Percentiles rank a stretch among this genome's conserved stretches.
phyloP scores from a whole-genome alignment of 2,888 invertebrate genomes.

The Omphaloscelis lunosa region DNA sequence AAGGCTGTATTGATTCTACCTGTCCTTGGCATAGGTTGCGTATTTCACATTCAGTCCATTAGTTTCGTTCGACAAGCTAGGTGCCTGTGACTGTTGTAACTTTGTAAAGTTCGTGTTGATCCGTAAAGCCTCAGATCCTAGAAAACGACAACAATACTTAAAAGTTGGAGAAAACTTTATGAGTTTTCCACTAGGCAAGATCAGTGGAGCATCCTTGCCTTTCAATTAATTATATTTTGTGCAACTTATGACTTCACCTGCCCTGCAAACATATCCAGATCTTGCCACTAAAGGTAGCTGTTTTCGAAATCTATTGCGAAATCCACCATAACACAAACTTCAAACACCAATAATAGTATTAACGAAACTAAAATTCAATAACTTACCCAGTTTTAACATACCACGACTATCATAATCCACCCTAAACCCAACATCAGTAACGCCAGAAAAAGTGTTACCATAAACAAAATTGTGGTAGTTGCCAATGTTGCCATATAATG shows the following conservation, averaged over 20 bases:
- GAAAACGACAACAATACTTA: not conserved
- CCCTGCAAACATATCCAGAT: not conserved
- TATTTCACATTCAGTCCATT: not conserved
- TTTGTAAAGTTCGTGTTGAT: not conserved
- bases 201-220: not conserved
- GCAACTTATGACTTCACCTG: not conserved
- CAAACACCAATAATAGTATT: not conserved
- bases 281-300: not conserved
- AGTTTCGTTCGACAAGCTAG: not conserved
- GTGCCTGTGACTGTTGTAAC: too few species aligned
- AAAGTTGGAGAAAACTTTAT: not conserved
- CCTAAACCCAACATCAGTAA: constrained; percentile 64
- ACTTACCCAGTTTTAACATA: constrained; percentile 23
- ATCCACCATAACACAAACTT: not conserved
- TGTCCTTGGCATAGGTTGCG: constrained; percentile 11
- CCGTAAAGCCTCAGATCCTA: not conserved
- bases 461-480: constrained; percentile 73
- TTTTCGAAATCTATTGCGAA: not conserved
- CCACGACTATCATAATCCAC: constrained; percentile 58
- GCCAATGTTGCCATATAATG: constrained; percentile 65
- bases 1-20: constrained; percentile 48
- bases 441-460: constrained; percentile 70
- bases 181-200: not conserved
- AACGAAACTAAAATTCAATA: constrained; percentile 28
- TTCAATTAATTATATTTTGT: not conserved